Conservation (phyloP, 2,113 vertebrate genomes). For the Onychorhynchus coronatus region DNA sequence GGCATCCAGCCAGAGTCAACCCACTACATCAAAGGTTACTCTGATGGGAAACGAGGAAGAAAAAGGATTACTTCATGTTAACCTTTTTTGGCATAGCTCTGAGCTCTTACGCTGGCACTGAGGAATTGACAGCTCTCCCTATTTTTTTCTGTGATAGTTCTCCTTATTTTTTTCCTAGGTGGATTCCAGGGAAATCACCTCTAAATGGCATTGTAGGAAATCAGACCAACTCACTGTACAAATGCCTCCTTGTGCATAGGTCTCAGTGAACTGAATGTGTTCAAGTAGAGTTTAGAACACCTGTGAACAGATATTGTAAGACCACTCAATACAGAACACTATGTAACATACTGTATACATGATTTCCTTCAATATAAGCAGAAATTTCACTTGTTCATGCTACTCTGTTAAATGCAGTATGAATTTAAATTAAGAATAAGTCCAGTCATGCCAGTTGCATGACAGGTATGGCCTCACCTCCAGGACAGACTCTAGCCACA, state of each 20-base stretch:
- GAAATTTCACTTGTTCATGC: neutral
- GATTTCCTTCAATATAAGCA: neutral
- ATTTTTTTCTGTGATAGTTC: neutral
- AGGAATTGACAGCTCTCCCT: neutral
- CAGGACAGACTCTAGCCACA: neutral
- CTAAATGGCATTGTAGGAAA: neutral
- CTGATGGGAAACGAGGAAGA: neutral
- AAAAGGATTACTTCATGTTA: neutral
- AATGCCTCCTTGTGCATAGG: neutral
- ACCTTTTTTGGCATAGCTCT: neutral
- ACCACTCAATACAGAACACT: neutral
- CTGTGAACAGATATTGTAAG: neutral
- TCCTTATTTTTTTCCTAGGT: neutral
- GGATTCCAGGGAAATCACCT: neutral
- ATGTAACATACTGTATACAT: fast-evolving
- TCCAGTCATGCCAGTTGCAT: neutral
- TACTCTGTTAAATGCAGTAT: neutral
- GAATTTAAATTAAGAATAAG: neutral
- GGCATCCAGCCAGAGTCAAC: neutral
- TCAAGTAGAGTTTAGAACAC: neutral
- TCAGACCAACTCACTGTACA: neutral
- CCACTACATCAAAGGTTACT: neutral
- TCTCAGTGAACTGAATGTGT: neutral
- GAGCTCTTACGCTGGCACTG: neutral
- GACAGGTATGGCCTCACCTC: neutral